phyloP scores from a whole-genome alignment of 2,888 invertebrate genomes.

The Drosophila trichaetosa region DNA sequence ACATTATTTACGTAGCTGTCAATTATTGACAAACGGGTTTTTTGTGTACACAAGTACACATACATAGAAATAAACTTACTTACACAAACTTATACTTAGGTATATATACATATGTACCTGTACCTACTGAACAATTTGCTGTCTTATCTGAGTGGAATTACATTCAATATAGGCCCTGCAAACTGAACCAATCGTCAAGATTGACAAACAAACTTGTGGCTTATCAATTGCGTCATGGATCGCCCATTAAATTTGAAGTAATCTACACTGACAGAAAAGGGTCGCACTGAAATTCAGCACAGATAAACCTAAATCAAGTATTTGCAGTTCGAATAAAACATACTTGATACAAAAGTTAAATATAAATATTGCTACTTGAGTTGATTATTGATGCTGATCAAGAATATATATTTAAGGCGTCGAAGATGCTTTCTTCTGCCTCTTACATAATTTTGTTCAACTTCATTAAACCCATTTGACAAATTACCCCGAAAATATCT shows the following conservation, averaged over 20 bases:
- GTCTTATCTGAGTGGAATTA: constrained; percentile 58
- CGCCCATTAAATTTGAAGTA: constrained; percentile 10
- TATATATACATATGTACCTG: neutral
- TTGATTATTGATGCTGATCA: neutral
- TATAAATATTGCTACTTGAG: too few species aligned
- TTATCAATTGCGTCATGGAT: constrained; percentile 67
- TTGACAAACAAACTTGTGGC: constrained; percentile 34
- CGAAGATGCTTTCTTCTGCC: neutral
- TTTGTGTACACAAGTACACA: constrained; percentile 14
- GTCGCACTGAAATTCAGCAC: too few species aligned
- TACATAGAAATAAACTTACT: neutral
- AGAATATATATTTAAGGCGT: neutral
- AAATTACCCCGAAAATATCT: neutral
- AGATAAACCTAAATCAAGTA: neutral
- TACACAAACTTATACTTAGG: neutral
- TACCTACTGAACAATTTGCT: constrained; percentile 36
- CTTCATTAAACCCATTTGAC: neutral
- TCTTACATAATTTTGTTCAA: neutral
- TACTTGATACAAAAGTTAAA: neutral
- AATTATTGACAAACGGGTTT: constrained; percentile 73
- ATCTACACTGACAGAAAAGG: neutral
- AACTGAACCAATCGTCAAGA: constrained; percentile 13
- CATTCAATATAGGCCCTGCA: constrained; percentile 3
- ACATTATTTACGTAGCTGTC: constrained; percentile 76
- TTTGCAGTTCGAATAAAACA: neutral